Evolutionary conservation across 2,113 vertebrate genomes (phyloP).

Genomic region (Pangasianodon hypophthalmus): DNA sequence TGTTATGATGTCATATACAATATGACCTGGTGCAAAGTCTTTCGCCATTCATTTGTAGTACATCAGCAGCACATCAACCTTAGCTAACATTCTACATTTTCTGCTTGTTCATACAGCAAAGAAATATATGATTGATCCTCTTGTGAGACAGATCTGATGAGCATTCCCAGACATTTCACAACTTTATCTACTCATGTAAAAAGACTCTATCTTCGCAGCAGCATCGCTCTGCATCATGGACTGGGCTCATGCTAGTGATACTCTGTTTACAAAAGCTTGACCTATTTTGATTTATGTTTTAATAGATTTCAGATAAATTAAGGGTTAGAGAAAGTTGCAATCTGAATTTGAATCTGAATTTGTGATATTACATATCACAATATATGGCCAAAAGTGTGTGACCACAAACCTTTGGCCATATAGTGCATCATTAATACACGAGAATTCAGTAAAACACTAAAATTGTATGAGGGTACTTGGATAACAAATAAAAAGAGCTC

Average conservation of each 20-base stretch:
- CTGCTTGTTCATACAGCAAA: background rate
- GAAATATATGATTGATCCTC: background rate
- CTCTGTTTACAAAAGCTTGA: constrained; percentile 55
- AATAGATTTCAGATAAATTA: background rate
- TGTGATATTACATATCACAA: background rate
- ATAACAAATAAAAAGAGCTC: background rate
- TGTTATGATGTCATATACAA: background rate
- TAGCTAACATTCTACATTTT: background rate
- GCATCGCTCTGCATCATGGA: constrained; percentile 56
- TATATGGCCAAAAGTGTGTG: background rate
- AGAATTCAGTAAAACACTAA: background rate
- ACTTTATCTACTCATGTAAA: constrained; percentile 32
- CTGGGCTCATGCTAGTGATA: constrained; percentile 54
- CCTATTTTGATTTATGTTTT: background rate
- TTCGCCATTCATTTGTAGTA: background rate
- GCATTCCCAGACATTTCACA: constrained; percentile 19
- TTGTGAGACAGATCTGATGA: constrained; percentile 14
- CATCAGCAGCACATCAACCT: background rate
- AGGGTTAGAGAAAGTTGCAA: background rate
- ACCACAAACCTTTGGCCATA: background rate
- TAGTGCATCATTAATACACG: background rate
- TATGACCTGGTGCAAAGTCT: background rate
- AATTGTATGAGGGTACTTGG: background rate
- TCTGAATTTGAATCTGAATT: background rate
- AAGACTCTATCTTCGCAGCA: constrained; percentile 53